A percentile compares a stretch with the other conserved stretches of the same genome.
phyloP scores from a whole-genome alignment of 2,797 vertebrate genomes.

The Clarias platycephalus region DNA sequence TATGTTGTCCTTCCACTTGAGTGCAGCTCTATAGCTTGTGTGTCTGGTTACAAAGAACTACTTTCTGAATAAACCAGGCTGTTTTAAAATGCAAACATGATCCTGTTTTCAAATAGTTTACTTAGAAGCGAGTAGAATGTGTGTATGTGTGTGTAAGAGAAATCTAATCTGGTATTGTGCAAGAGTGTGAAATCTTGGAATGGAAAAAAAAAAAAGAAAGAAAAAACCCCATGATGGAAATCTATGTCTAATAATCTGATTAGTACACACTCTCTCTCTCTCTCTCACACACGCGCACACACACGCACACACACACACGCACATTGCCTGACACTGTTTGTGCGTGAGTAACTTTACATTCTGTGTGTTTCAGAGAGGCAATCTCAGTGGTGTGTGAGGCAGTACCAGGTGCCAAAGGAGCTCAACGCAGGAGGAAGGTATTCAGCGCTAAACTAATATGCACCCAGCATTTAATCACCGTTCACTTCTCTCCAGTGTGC shows the following conservation, averaged over 20 bases:
- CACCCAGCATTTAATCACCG: constrained; percentile 22
- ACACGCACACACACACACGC: neutral
- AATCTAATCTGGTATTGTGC: constrained; percentile 10
- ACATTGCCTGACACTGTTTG: constrained; percentile 7
- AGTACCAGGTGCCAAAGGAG: constrained; percentile 93
- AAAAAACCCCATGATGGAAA: constrained; percentile 40
- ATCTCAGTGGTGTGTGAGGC: constrained; percentile 96
- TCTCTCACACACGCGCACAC: neutral
- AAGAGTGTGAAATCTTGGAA: constrained; percentile 48
- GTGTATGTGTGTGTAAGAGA: neutral
- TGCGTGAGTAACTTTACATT: constrained; percentile 46
- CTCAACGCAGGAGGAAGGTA: constrained; percentile 92
- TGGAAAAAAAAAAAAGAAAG: constrained; percentile 19
- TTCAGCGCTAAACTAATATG: constrained; percentile 33
- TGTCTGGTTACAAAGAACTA: constrained; percentile 12
- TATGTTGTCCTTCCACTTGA: constrained; percentile 7
- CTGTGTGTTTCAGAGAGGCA: constrained; percentile 82
- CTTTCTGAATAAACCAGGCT: constrained; percentile 21
- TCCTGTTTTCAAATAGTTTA: constrained; percentile 12
- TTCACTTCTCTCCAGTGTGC: constrained; percentile 4
- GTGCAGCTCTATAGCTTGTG: constrained; percentile 26
- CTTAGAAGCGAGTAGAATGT: neutral
- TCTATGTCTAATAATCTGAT: constrained; percentile 30
- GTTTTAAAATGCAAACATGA: constrained; percentile 12
- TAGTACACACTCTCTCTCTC: neutral